These are phyloP conservation scores for Sebastes diploproa DNA, from an alignment of 2,797 vertebrate species.

Conservation along the genomic window DNA sequence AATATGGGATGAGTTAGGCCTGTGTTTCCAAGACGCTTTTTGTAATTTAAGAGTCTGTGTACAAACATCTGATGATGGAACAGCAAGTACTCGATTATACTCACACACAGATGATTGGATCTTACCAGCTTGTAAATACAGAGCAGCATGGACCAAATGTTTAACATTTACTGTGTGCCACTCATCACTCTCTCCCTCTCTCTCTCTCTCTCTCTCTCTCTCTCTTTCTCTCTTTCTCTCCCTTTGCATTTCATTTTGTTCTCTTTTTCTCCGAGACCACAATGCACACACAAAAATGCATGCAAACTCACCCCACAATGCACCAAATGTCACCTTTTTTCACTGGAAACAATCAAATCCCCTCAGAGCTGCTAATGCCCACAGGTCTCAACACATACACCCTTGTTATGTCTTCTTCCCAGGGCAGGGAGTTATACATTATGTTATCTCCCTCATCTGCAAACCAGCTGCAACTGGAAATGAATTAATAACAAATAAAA, in stretches of 20 bases:
- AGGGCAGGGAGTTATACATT: constrained; percentile 67
- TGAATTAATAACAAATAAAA: constrained; percentile 83
- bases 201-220: background rate
- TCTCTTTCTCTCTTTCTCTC: background rate
- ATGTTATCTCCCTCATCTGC: constrained; percentile 71
- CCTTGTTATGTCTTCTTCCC: constrained; percentile 76
- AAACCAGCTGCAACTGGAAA: constrained; percentile 76
- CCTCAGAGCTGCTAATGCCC: constrained; percentile 54
- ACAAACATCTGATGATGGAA: constrained; percentile 82
- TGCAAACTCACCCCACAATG: constrained; percentile 16
- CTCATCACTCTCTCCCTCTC: constrained; percentile 22
- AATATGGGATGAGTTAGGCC: constrained; percentile 70
- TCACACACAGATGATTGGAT: constrained; percentile 76
- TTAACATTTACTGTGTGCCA: constrained; percentile 66
- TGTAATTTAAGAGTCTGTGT: constrained; percentile 81
- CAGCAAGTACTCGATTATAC: constrained; percentile 74
- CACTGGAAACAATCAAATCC: constrained; percentile 62
- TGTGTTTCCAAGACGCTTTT: constrained; percentile 76
- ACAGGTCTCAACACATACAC: constrained; percentile 65
- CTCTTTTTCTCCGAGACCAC: constrained; percentile 38
- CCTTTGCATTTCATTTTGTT: constrained; percentile 39
- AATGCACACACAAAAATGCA: constrained; percentile 41
- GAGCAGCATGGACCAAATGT: constrained; percentile 65
- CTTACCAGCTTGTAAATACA: constrained; percentile 77
- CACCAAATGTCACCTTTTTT: constrained; percentile 60